Conservation (phyloP, 2,888 invertebrate species). For the Limenitis camilla region DNA sequence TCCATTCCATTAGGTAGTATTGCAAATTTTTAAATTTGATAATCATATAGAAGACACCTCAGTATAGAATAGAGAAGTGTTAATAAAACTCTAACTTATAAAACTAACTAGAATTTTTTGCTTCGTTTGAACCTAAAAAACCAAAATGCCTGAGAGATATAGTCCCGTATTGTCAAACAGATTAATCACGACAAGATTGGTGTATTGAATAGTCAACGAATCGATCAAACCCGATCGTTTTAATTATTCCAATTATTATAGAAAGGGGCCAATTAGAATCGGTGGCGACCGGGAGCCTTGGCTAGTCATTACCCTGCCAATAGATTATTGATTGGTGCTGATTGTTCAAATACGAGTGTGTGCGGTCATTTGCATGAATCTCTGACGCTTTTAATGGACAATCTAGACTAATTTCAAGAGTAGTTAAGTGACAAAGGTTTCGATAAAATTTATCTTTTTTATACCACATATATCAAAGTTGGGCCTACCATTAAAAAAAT, state of each 20-base stretch:
- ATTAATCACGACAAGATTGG: conserved; percentile 21
- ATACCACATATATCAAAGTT: too few relatives aligned
- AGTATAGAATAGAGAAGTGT: too few relatives aligned
- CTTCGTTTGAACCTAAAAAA: too few relatives aligned
- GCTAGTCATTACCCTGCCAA: conserved; percentile 69
- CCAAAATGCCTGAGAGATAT: too few relatives aligned
- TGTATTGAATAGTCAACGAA: conserved; percentile 21
- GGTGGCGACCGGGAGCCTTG: conserved; percentile 59
- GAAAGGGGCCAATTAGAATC: conserved; percentile 56
- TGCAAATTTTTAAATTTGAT: too few relatives aligned
- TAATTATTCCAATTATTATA: conserved; percentile 64
- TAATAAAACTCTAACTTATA: too few relatives aligned
- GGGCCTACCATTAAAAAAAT: too few relatives aligned
- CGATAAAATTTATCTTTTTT: too few relatives aligned
- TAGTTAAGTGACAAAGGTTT: conserved; percentile 24
- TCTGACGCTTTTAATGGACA: conserved; percentile 59
- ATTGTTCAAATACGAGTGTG: conserved; percentile 51
- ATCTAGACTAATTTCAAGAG: conserved; percentile 60
- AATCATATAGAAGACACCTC: too few relatives aligned
- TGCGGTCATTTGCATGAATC: conserved; percentile 66
- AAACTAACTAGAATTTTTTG: too few relatives aligned
- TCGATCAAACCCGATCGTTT: conserved; percentile 32
- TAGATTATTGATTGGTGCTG: conserved; percentile 74
- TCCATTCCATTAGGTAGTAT: too few relatives aligned
- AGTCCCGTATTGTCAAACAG: background rate